Evolutionary conservation across 2,113 vertebrate species (phyloP).

Genomic region (Trachemys scripta): DNA sequence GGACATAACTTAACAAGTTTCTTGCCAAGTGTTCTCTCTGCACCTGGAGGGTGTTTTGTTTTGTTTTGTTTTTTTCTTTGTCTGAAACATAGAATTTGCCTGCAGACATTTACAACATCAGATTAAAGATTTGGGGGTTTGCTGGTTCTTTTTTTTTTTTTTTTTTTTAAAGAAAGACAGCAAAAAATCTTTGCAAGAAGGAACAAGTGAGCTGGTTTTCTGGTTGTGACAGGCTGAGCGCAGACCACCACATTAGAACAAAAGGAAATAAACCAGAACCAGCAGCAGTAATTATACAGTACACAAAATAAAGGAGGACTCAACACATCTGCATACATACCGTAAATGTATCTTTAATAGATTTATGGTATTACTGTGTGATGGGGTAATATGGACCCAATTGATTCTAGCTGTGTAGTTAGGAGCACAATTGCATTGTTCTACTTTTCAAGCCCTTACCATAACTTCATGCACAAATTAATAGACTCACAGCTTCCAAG

Average conservation of each 20-base stretch:
- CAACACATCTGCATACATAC: not conserved
- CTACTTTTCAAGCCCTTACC: not conserved
- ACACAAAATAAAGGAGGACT: not conserved
- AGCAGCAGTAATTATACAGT: slow-evolving; percentile 26
- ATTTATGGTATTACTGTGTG: not conserved
- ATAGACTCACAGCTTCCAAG: not conserved
- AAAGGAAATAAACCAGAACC: slow-evolving; percentile 4
- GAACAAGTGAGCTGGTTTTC: slow-evolving; percentile 37
- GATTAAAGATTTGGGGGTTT: slow-evolving; percentile 1
- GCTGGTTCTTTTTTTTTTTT: not conserved
- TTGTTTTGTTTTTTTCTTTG: not conserved
- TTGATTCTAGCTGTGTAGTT: not conserved
- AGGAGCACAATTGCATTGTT: not conserved
- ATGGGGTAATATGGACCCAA: not conserved
- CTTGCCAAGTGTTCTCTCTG: not conserved
- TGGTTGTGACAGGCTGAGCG: slow-evolving; percentile 1
- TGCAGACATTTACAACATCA: not conserved
- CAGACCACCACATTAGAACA: slow-evolving; percentile 62
- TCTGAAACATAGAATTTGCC: not conserved
- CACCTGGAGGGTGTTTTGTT: slow-evolving; percentile 34
- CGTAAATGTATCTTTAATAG: fast-evolving
- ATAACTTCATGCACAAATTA: not conserved
- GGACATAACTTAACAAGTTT: slow-evolving; percentile 30
- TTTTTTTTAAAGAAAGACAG: slow-evolving; percentile 22
- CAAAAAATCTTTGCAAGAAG: slow-evolving; percentile 55